Percentiles rank a stretch among this genome's conserved stretches.
These are phyloP conservation scores for Ambastaia sidthimunki DNA, from an alignment of 2,797 vertebrate genomes.

Conservation along the genomic window DNA sequence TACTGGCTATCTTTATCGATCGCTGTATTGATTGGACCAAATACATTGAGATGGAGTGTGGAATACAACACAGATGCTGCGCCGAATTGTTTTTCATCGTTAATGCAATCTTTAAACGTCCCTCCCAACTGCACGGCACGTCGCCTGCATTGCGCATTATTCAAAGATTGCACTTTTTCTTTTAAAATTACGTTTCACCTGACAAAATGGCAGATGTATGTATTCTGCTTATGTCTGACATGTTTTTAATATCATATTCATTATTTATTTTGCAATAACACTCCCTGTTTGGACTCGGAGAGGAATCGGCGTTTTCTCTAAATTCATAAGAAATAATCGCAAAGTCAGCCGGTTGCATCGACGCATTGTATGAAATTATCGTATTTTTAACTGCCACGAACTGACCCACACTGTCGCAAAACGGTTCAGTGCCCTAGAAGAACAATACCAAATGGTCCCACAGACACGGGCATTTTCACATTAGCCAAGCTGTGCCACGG, in stretches of 20 bases:
- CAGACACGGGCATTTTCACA: constrained; percentile 81
- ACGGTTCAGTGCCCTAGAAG: constrained; percentile 49
- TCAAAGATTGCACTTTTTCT: neutral
- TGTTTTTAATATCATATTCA: neutral
- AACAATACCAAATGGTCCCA: constrained; percentile 65
- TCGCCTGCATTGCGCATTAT: neutral
- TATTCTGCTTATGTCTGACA: too few species aligned
- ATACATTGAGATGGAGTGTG: constrained; percentile 86
- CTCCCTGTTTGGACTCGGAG: neutral
- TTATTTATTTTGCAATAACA: neutral
- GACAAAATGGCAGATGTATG: too few species aligned
- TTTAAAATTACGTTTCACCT: neutral
- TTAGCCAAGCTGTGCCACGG: constrained; percentile 83
- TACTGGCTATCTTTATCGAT: constrained; percentile 86
- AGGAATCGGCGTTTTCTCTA: neutral
- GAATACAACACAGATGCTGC: constrained; percentile 84
- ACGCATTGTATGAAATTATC: neutral
- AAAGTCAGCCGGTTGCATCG: neutral
- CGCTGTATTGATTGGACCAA: constrained; percentile 81
- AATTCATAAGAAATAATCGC: neutral
- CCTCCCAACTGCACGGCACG: constrained; percentile 51
- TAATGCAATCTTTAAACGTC: constrained; percentile 78
- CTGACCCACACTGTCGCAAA: neutral
- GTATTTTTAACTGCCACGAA: neutral
- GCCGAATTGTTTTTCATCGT: constrained; percentile 81